phyloP scores from a whole-genome alignment of 2,888 invertebrate species.

The Melitaea athalia region DNA sequence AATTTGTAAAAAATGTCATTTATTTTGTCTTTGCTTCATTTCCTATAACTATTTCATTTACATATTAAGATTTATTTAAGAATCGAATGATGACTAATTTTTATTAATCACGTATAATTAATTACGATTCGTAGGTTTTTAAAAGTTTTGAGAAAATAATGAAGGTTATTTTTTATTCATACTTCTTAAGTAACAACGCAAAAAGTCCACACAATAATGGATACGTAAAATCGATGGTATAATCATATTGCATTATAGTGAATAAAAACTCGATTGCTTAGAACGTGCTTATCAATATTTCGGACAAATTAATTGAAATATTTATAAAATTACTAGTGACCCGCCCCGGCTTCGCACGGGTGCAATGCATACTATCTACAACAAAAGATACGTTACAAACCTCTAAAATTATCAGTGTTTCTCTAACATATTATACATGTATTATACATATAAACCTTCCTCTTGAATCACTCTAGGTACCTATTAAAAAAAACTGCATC shows the following conservation, averaged over 20 bases:
- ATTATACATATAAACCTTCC: too few species aligned
- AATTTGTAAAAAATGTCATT: not conserved
- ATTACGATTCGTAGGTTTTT: not conserved
- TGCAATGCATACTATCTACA: too few species aligned
- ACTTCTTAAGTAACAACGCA: not conserved
- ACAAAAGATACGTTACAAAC: too few species aligned
- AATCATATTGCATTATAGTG: not conserved
- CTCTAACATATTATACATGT: too few species aligned
- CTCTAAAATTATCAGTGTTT: too few species aligned
- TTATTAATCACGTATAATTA: not conserved
- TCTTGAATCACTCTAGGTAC: too few species aligned
- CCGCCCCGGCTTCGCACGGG: too few species aligned
- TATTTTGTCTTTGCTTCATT: not conserved
- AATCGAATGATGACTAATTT: not conserved
- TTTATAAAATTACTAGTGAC: conserved; percentile 1
- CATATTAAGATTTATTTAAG: not conserved
- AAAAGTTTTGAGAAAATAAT: conserved; percentile 12
- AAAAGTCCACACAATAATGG: not conserved
- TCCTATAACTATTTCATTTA: not conserved
- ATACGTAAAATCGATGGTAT: conserved; percentile 1
- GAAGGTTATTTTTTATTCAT: conserved; percentile 19
- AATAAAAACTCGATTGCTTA: not conserved
- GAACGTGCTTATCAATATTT: not conserved
- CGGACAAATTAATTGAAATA: not conserved
- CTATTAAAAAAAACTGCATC: too few species aligned